Base-by-base conservation (phyloP, 2,888 invertebrate species). In the Monoplex corrugatus region DNA sequence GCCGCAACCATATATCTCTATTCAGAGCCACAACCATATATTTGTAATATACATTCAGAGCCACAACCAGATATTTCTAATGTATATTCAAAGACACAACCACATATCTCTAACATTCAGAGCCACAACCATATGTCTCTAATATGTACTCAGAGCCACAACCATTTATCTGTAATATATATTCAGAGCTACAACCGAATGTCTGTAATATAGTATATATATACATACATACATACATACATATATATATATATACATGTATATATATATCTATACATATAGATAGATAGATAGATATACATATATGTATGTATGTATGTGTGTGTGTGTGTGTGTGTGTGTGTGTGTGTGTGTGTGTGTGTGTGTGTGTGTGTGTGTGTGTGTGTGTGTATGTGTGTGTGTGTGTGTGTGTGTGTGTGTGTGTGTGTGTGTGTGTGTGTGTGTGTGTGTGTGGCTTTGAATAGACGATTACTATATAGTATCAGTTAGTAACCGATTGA, bases 171-270 rank as follows among this genome's bases (percentile, higher is more conserved):
- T n/a, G n/a, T n/a, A n/a, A n/a, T 19, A 57, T 23, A 57, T 57
- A 57, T 57, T 57, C 57, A 57, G 57, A 23, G n/a, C n/a, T n/a
- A n/a, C n/a, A n/a, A n/a, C n/a, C n/a, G 0, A 57, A 0, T 57
- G 23, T 68, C n/a, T n/a, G 6, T 1, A 68, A 68, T 28, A 8
- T n/a, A 68, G 8, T n/a, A 23, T 28, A 19, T 68, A 5, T 68
- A 5, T 68, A 5, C 1, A 28, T 68, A 28, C n/a, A 23, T 13
- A 23, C 28, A 23, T 68, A 68, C 28, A 68, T 68, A 68, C 28
- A 68, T 68, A 68, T 68, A 68, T 68, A 68, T 68, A 68, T 68
- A 68, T 68, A 68, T 68, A 68, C 28, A 68, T 68, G 28, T 68
- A 68, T 68, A 68, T 68, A 68, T 68, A 68, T 68, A 68, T 68